Evolutionary conservation across 2,797 vertebrate species (phyloP), one percentile per base, ranked within the genome.

Genomic region (Gymnoscopelus braueri): DNA sequence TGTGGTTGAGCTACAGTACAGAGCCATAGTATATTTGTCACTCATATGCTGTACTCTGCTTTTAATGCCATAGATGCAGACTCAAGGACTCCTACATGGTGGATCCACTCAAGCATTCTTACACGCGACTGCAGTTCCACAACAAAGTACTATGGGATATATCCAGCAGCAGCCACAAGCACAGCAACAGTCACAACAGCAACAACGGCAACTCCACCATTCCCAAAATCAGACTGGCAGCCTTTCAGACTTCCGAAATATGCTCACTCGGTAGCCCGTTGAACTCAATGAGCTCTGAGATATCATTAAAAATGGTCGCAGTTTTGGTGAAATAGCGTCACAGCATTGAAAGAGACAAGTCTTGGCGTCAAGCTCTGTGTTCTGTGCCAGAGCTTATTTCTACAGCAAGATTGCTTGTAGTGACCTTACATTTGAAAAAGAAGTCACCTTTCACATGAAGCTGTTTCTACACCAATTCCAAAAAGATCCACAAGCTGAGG

Each of bases 171-270:
- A 92, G 65, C 81, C 89, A 0, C 95, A 92, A 71, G 90, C 90
- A 5, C 95, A 94, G 69, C 93, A 91, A 68, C 86, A 60, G 72
- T 85, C 79, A 1, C 82, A 91, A 3, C 86, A 92, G 58, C 87
- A 93, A 0, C 96, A 94, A 73, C 92, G 93, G 76, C 95, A 95
- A 80, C 94, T 89, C 83, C 95, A 89, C 85, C 94, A 91, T 78
- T 55, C 81, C 0, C 94, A 95, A 78, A 89, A 89, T 82, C 93
- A 95, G 75, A 65, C 92, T 55, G 90, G 91, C 86, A 92, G 86
- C 64, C 88, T 95, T 74, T 92, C 94, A 0, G 96, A 95, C 91
- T 91, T 95, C 73, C 81, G 93, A 0, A 96, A 95, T 84, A 93
- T 96, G 92, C 90, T 96, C 77, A 95, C 94, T 26, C 95, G 93